Base-by-base conservation (phyloP, 2,888 invertebrate species). In the Dryobotodes eremita region DNA sequence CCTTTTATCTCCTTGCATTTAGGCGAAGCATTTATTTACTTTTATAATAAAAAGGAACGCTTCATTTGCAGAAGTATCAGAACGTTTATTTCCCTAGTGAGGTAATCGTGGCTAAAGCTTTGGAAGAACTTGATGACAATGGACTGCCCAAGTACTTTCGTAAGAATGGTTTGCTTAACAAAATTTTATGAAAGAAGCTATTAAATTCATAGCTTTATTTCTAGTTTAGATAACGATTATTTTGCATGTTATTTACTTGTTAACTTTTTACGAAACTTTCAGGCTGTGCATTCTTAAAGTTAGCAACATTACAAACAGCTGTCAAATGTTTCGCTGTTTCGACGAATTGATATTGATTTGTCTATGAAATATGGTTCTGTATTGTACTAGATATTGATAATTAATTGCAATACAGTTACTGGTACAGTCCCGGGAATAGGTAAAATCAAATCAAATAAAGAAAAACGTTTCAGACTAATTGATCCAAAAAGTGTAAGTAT, bases 51-150 rank as follows among this genome's bases (percentile, higher is more conserved):
- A 83, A 80, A 73, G 62, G 2, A 77, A 53, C 76, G 55, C 78
- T 85, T 85, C 75, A 78, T 85, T 85, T 78, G 71, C 55, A 65
- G 11, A 69, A 76, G 82, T 68, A 74, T 85, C 82, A 71, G 79
- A 76, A 72, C 48, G 73, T 26, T 65, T 82, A 85, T 85, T 85
- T 85, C 84, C 84, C 84, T 23, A 55, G 84, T 4, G 85, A 57
- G 64, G 64, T 48, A 66, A 61, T 83, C 31, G 53, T 55, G 55
- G 61, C n/a, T 10, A 64, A 48, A 65, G 48, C 64, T 77, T 73
- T 42, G 15, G 11, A 59, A 59, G 66, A 74, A 59, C 31, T 50
- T 15, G 53, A 50, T 20, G 69, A 66, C 48, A 70, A 59, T 31
- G 55, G 62, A 57, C 75, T 55, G 23, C 53, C 15, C 42, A 72